Base-by-base conservation (phyloP, 2,113 vertebrate genomes). In the Alces alces region DNA sequence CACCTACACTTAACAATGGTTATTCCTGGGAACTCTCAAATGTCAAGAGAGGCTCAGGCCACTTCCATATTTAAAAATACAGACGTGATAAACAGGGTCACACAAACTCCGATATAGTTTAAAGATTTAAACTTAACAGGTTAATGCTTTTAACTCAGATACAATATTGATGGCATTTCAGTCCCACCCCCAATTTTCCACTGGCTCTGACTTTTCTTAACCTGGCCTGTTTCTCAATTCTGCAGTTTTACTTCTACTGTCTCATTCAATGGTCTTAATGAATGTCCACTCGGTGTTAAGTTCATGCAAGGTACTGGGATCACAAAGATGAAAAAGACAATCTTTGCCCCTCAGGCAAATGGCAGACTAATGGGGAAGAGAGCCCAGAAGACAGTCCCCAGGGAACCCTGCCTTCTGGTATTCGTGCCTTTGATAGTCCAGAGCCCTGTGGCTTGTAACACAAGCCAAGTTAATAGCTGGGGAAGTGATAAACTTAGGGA, bases 81-180 rank as follows among this genome's bases (percentile, higher is more conserved):
- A 90, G 61, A 92, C 84, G 90, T 58, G 36, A 33, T 78, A 88
- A 96, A 80, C 19, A 89, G 28, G 58, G 47, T 43, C 64, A 28
- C 3, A n/a, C 39, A 93, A 73, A 89, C 78, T 96, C 55, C 0
- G 47, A 61, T 50, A n/a, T 73, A 85, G 64, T 96, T 96, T 87
- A 97, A 95, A 93, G 66, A 16, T 84, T 64, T 92, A 33, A 14
- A 55, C 54, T 76, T 85, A 93, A 61, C 30, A 95, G 47, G 33
- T 28, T 76, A 50, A 61, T 45, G 78, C 61, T 94, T 97, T 95
- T 55, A 94, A 94, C 45, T 94, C 70, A 87, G 13, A 54, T 45
- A 89, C 6, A 61, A 89, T 89, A 23, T 21, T 89, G 58, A 87
- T 84, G 52, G 7, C 14, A 54, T 15, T 83, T 93, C 8, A 87